phyloP scores from a whole-genome alignment of 2,888 invertebrate genomes.

The Idaea straminata region DNA sequence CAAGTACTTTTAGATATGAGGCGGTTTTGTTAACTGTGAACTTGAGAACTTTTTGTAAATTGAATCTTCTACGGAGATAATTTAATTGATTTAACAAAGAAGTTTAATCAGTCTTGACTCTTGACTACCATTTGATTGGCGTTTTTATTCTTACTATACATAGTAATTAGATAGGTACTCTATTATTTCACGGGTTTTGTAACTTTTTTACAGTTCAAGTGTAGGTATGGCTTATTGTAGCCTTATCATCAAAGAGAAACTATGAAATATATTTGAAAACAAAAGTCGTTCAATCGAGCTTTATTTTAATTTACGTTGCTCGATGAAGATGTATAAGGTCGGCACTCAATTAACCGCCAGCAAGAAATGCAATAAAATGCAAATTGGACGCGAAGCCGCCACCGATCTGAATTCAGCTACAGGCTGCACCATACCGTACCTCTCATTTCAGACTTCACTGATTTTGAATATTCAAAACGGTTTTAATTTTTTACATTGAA shows the following conservation, averaged over 20 bases:
- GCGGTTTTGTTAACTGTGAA: conserved; percentile 5
- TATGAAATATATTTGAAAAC: not conserved
- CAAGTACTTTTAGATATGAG: conserved; percentile 12
- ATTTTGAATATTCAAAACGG: conserved; percentile 18
- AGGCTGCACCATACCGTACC: conserved; percentile 17
- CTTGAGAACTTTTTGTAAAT: not conserved
- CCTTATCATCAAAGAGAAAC: not conserved
- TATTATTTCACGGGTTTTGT: too few relatives aligned
- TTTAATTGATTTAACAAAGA: too few relatives aligned
- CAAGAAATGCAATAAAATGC: conserved; percentile 40
- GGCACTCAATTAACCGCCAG: conserved; percentile 35
- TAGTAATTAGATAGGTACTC: not conserved
- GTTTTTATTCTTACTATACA: not conserved
- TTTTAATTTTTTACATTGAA: conserved; percentile 11
- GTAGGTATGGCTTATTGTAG: not conserved
- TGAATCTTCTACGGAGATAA: too few relatives aligned
- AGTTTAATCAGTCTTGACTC: too few relatives aligned
- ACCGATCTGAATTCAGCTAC: conserved; percentile 19
- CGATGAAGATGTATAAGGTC: conserved; percentile 6
- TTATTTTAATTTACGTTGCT: conserved; percentile 9
- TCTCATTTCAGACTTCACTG: conserved; percentile 15
- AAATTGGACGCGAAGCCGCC: conserved; percentile 30
- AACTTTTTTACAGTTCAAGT: not conserved
- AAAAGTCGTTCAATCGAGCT: not conserved
- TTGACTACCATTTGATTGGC: not conserved